These are phyloP conservation scores for Coleophora flavipennella DNA, from an alignment of 2,888 invertebrate genomes.

Conservation along the genomic window DNA sequence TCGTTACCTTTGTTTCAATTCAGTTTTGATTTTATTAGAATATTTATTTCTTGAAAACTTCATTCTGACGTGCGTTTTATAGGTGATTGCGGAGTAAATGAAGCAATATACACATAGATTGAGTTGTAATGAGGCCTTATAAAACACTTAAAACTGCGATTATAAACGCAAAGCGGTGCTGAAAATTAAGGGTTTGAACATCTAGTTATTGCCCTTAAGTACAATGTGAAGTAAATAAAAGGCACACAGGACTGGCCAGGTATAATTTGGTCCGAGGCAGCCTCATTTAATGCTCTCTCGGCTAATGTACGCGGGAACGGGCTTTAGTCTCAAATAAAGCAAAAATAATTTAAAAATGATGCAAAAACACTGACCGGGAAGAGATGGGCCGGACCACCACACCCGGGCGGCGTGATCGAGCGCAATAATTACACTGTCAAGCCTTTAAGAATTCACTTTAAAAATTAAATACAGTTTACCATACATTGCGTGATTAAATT, in stretches of 20 bases:
- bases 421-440: slow-evolving; percentile 61
- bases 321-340: slow-evolving; percentile 57
- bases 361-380: slow-evolving; percentile 60
- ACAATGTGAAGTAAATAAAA: slow-evolving; percentile 69
- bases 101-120: slow-evolving; percentile 30
- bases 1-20: slow-evolving; percentile 3
- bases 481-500: slow-evolving; percentile 6
- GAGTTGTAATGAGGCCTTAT: slow-evolving; percentile 31
- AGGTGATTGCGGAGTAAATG: slow-evolving; percentile 15
- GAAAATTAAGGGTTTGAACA: slow-evolving; percentile 54
- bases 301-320: slow-evolving; percentile 52
- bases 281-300: slow-evolving; percentile 59
- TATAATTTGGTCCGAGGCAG: slow-evolving; percentile 66
- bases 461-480: slow-evolving; percentile 18
- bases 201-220: slow-evolving; percentile 69
- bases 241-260: slow-evolving; percentile 48
- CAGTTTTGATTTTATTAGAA: background rate
- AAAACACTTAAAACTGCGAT: slow-evolving; percentile 44
- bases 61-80: background rate
- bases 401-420: slow-evolving; percentile 50
- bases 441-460: slow-evolving; percentile 42
- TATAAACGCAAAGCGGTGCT: slow-evolving; percentile 42
- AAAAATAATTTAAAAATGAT: slow-evolving; percentile 61
- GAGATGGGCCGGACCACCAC: slow-evolving; percentile 55
- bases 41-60: too few species aligned